Conservation (phyloP, 2,113 vertebrate genomes). For the Plotosus lineatus region DNA sequence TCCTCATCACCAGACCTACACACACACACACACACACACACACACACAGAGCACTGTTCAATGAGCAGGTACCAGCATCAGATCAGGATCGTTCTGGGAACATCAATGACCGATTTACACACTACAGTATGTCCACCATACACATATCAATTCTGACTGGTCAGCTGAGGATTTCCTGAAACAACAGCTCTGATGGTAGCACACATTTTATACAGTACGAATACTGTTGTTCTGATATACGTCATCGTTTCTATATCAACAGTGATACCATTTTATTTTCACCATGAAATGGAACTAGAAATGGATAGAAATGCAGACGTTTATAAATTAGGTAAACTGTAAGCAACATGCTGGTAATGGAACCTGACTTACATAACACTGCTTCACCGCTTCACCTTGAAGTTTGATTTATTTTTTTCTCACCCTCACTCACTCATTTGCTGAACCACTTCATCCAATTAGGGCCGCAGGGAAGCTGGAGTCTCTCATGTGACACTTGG, state of each 20-base stretch:
- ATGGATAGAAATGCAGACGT: not conserved
- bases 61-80: not conserved
- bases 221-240: not conserved
- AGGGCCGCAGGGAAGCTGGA: no score
- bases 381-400: not conserved
- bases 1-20: conserved; percentile 78
- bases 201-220: not conserved
- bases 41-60: not conserved
- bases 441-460: no score
- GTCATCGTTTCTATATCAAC: not conserved
- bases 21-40: conserved; percentile 30
- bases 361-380: not conserved
- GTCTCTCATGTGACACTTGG: no score
- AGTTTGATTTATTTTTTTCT: no score
- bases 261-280: not conserved
- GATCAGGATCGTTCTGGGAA: not conserved
- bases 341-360: not conserved
- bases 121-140: not conserved
- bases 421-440: no score
- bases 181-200: not conserved
- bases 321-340: no score
- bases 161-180: not conserved
- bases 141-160: not conserved
- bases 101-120: not conserved
- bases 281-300: not conserved